Conservation (phyloP, 1,140 invertebrate genomes). For the Bombus cullumanus region DNA sequence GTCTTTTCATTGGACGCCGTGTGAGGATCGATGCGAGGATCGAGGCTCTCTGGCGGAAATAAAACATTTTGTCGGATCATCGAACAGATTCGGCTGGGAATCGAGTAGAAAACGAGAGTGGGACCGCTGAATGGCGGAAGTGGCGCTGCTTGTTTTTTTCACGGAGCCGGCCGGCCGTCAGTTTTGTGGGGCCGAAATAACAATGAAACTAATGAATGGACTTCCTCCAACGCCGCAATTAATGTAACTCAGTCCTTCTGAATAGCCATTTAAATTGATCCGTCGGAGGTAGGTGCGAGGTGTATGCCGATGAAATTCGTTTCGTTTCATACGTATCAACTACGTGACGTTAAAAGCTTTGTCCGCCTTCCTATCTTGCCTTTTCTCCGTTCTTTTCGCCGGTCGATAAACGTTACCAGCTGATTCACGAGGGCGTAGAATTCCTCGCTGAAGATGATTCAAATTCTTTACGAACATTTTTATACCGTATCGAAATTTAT, state of each 20-base stretch:
- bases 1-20: not conserved
- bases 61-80: conserved; percentile 35
- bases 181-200: conserved; percentile 57
- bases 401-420: conserved; percentile 5
- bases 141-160: conserved; percentile 53
- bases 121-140: conserved; percentile 37
- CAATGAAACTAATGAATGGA: conserved; percentile 70
- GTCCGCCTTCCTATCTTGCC: not conserved
- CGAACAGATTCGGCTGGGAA: conserved; percentile 17
- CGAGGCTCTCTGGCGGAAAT: not conserved
- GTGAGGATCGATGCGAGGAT: not conserved
- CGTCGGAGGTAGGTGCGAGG: conserved; percentile 35
- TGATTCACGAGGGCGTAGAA: not conserved
- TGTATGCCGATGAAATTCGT: conserved; percentile 48
- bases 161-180: conserved; percentile 33
- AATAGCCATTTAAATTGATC: conserved; percentile 67
- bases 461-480: not conserved
- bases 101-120: conserved; percentile 34
- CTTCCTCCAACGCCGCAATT: conserved; percentile 68
- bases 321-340: conserved; percentile 11
- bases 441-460: not conserved
- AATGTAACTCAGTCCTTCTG: conserved; percentile 64
- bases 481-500: not conserved
- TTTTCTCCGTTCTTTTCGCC: conserved; percentile 8
- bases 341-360: conserved; percentile 27